Percentiles rank a stretch among this genome's conserved stretches.
These are phyloP conservation scores for Paedocypris sp. DNA, from an alignment of 2,113 vertebrate genomes.

Conservation along the genomic window DNA sequence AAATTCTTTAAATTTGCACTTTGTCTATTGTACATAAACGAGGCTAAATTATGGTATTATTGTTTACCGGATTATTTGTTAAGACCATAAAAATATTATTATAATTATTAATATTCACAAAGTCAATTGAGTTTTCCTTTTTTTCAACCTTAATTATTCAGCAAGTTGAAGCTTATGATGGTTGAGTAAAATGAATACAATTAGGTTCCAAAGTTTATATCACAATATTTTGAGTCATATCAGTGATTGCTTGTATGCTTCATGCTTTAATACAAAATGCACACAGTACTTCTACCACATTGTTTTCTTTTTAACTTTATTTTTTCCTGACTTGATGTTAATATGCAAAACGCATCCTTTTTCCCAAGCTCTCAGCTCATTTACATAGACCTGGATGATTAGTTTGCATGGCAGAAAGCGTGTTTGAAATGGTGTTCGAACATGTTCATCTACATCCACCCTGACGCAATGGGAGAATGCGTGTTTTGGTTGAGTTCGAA, in stretches of 20 bases:
- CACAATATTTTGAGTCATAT: not conserved
- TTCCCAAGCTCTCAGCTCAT: not conserved
- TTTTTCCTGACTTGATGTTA: not conserved
- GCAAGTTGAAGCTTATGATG: too few species aligned
- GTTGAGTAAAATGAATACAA: too few species aligned
- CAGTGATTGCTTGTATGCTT: not conserved
- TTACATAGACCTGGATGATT: slow-evolving; percentile 10
- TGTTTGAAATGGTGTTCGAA: slow-evolving; percentile 11
- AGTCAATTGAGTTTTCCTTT: too few species aligned
- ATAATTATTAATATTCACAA: too few species aligned
- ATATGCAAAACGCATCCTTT: not conserved
- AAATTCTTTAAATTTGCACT: too few species aligned
- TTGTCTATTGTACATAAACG: too few species aligned
- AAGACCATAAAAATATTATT: too few species aligned
- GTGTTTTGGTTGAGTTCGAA: slow-evolving; percentile 56
- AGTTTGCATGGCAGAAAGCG: slow-evolving; percentile 7
- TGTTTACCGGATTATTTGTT: too few species aligned
- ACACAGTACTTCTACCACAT: not conserved
- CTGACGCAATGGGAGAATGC: not conserved
- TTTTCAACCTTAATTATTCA: too few species aligned
- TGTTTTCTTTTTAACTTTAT: not conserved
- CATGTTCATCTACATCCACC: too few species aligned
- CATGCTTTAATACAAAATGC: slow-evolving; percentile 11
- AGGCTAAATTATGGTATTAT: too few species aligned
- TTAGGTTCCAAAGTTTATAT: not conserved